Conservation (phyloP, 2,888 invertebrate genomes). For the Drosophila multiciliata region DNA sequence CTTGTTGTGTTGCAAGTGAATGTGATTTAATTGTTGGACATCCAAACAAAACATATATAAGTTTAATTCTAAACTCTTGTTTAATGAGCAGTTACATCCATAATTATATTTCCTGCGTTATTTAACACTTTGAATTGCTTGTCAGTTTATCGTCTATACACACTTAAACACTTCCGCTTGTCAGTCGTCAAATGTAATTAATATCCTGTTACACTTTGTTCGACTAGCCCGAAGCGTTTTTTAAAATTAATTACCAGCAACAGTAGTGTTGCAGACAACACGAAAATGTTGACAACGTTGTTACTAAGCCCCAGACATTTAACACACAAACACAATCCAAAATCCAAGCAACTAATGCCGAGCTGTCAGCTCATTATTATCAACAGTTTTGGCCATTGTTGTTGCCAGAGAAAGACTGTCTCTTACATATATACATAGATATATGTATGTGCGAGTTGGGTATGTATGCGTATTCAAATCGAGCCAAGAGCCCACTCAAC, state of each 20-base stretch:
- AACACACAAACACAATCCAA: slow-evolving; percentile 63
- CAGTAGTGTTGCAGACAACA: slow-evolving; percentile 62
- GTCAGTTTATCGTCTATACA: slow-evolving; percentile 69
- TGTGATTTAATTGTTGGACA: not conserved
- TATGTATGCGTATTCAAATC: slow-evolving; percentile 66
- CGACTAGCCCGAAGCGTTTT: slow-evolving; percentile 76
- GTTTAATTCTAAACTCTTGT: slow-evolving; percentile 14
- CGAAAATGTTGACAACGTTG: slow-evolving; percentile 75
- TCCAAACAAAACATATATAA: slow-evolving; percentile 13
- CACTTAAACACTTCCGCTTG: slow-evolving; percentile 75
- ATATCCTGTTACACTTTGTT: slow-evolving; percentile 77
- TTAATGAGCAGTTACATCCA: slow-evolving; percentile 35
- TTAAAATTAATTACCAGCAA: slow-evolving; percentile 72
- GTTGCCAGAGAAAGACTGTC: slow-evolving; percentile 23
- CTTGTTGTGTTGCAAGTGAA: not conserved
- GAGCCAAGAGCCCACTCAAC: slow-evolving; percentile 79
- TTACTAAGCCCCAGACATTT: slow-evolving; percentile 79
- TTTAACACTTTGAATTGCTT: slow-evolving; percentile 26
- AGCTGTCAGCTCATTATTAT: slow-evolving; percentile 80
- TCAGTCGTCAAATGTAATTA: slow-evolving; percentile 76
- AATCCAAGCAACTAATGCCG: slow-evolving; percentile 74
- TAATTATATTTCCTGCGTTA: slow-evolving; percentile 11
- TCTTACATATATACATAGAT: slow-evolving; percentile 17
- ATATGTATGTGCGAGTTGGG: slow-evolving; percentile 23
- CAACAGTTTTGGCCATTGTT: slow-evolving; percentile 67